A percentile compares a stretch with the other conserved stretches of the same genome.
Evolutionary conservation across 92 coral and sea anemone species (phyloP).

Genomic region (Desmophyllum pertusum): DNA sequence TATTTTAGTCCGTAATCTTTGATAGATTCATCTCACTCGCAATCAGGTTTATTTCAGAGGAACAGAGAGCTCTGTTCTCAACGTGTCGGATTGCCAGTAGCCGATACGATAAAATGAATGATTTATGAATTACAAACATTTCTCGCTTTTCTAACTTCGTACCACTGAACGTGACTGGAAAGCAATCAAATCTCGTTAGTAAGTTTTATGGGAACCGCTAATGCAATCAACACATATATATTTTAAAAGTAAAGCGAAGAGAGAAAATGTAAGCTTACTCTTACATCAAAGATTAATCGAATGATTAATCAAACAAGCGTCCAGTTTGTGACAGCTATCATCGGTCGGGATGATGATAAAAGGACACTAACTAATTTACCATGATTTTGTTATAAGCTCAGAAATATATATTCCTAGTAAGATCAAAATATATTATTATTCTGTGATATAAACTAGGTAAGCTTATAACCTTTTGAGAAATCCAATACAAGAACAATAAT

Average conservation of each 20-base stretch:
- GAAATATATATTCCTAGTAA: too few species aligned
- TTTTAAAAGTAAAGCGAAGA: too few species aligned
- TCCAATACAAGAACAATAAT: too few species aligned
- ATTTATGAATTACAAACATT: constrained; percentile 16
- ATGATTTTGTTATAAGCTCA: not conserved
- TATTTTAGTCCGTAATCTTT: not conserved
- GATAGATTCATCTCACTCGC: not conserved
- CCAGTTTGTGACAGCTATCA: constrained; percentile 1
- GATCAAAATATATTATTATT: too few species aligned
- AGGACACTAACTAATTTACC: not conserved
- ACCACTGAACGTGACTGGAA: not conserved
- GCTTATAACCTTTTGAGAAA: not conserved
- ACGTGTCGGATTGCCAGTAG: not conserved
- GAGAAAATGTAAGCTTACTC: too few species aligned
- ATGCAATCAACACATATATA: not conserved
- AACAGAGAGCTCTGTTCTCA: not conserved
- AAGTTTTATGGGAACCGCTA: not conserved
- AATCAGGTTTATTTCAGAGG: not conserved
- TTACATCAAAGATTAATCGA: not conserved
- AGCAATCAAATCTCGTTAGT: not conserved
- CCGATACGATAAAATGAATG: not conserved
- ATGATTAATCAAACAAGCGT: not conserved
- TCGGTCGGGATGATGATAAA: too few species aligned
- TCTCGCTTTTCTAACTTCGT: not conserved
- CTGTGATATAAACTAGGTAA: too few species aligned